These are phyloP conservation scores for Magallana nippona DNA, from an alignment of 2,888 invertebrate genomes.

Conservation along the genomic window DNA sequence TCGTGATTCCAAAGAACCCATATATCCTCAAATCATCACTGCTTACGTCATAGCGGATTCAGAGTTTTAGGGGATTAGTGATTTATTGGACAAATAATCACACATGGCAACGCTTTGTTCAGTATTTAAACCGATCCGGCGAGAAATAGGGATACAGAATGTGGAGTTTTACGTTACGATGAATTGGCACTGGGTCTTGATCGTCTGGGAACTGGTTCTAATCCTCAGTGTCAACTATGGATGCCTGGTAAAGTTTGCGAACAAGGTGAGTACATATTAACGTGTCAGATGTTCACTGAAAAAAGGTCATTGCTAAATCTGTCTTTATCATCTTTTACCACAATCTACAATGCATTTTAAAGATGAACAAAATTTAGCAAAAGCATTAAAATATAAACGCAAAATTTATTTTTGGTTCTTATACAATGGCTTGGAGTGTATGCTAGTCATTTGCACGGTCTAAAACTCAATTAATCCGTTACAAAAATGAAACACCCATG, in stretches of 20 bases:
- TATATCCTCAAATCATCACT: too few relatives aligned
- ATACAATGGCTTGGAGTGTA: too few relatives aligned
- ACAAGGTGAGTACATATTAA: neutral
- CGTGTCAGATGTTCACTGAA: neutral
- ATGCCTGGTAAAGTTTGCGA: neutral
- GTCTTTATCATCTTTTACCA: neutral
- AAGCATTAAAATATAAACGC: too few relatives aligned
- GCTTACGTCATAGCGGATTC: neutral
- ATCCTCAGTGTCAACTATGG: neutral
- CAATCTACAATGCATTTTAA: too few relatives aligned
- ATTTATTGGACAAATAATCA: conserved; percentile 9
- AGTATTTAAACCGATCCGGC: neutral
- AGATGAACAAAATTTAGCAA: too few relatives aligned
- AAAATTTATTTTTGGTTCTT: too few relatives aligned
- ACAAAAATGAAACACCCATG: too few relatives aligned
- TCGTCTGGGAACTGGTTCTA: neutral
- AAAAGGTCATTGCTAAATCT: neutral
- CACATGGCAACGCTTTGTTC: neutral
- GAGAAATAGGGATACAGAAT: neutral
- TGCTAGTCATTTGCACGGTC: too few relatives aligned
- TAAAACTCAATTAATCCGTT: too few relatives aligned
- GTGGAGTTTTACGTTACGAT: neutral
- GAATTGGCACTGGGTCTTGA: neutral
- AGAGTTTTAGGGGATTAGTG: neutral
- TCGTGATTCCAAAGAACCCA: too few relatives aligned